Percentiles rank a stretch among this genome's conserved stretches.
Evolutionary conservation across 2,113 vertebrate species (phyloP).

Genomic region (Eretmochelys imbricata): DNA sequence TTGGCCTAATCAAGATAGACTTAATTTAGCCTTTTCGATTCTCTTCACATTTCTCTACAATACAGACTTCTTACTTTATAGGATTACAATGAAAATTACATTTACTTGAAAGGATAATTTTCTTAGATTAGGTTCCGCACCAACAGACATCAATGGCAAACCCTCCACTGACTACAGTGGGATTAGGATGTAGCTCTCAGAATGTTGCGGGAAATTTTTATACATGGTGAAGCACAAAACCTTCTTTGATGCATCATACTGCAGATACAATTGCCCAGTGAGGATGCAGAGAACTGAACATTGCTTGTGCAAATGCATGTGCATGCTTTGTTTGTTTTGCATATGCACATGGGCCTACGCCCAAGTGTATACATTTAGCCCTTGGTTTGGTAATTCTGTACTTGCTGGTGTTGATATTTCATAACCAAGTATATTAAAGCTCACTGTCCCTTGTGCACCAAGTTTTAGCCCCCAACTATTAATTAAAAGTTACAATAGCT

Average conservation of each 20-base stretch:
- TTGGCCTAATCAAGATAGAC: not conserved
- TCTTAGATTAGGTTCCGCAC: conserved; percentile 54
- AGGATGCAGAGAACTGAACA: not conserved
- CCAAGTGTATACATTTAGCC: not conserved
- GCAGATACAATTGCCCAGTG: not conserved
- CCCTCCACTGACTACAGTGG: conserved; percentile 29
- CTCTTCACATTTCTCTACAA: conserved; percentile 31
- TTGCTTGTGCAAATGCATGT: not conserved
- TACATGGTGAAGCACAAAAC: not conserved
- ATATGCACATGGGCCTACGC: not conserved
- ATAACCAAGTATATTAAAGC: conserved; percentile 17
- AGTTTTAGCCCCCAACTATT: not conserved
- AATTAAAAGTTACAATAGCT: not conserved
- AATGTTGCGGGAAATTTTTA: not conserved
- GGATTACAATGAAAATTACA: conserved; percentile 35
- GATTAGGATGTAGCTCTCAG: not conserved
- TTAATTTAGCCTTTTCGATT: conserved; percentile 13
- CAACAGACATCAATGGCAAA: conserved; percentile 45
- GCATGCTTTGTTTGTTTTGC: not conserved
- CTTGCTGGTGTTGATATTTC: conserved; percentile 4
- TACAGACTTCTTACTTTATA: conserved; percentile 38
- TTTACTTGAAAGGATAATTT: conserved; percentile 55
- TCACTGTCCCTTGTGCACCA: not conserved
- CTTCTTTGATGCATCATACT: not conserved
- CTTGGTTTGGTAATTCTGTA: not conserved